phyloP scores from a whole-genome alignment of 2,888 invertebrate genomes.

The Deilephila elpenor region DNA sequence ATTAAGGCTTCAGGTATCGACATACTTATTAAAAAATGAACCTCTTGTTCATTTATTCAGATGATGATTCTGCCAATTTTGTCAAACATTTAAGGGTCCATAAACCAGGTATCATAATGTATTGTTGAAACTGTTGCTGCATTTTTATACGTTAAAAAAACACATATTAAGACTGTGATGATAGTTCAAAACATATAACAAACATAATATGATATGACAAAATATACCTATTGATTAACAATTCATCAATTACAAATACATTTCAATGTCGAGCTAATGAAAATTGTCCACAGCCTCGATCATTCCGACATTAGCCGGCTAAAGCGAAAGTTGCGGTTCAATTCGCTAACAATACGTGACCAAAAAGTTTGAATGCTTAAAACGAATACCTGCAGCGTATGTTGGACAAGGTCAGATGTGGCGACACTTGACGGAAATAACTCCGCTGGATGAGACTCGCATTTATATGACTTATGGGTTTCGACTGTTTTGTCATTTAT shows the following conservation, averaged over 20 bases:
- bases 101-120: no score
- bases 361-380: slow-evolving; percentile 53
- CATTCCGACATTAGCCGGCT: slow-evolving; percentile 53
- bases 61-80: no score
- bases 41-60: no score
- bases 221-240: background rate
- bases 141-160: no score
- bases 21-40: no score
- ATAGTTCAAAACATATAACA: background rate
- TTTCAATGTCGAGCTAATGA: slow-evolving; percentile 57
- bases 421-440: slow-evolving; percentile 49
- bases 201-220: background rate
- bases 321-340: slow-evolving; percentile 63
- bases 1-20: no score
- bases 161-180: no score
- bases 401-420: slow-evolving; percentile 65
- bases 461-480: background rate
- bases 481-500: background rate
- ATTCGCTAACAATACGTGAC: slow-evolving; percentile 63
- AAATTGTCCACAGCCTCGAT: slow-evolving; percentile 51
- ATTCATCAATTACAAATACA: slow-evolving; percentile 38
- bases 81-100: no score
- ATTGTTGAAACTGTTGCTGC: no score
- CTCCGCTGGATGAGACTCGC: slow-evolving; percentile 49
- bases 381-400: slow-evolving; percentile 53